A percentile compares a stretch with the other conserved stretches of the same genome.
Conservation (phyloP, 2,888 invertebrate species). For the Cenopis cana region DNA sequence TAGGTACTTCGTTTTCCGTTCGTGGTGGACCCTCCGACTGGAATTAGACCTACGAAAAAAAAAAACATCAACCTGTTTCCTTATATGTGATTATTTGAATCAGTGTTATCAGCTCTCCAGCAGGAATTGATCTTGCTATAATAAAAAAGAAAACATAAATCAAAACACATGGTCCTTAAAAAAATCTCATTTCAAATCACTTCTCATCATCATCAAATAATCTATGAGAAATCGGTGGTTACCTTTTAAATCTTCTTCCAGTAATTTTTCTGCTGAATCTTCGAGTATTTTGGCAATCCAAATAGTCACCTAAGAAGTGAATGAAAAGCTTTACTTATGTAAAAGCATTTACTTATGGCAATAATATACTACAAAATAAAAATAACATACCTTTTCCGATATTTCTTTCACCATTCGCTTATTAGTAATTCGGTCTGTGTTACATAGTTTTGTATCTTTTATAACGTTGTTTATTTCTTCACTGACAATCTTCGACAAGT, state of each 20-base stretch:
- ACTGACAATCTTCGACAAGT: slow-evolving; percentile 58
- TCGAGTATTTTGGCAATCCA: slow-evolving; percentile 71
- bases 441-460: slow-evolving; percentile 47
- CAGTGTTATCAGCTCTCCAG: slow-evolving; percentile 45
- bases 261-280: slow-evolving; percentile 60
- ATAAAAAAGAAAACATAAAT: slow-evolving; percentile 1
- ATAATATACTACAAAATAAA: no score
- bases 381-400: slow-evolving; percentile 59
- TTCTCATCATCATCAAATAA: no score
- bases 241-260: slow-evolving; percentile 72
- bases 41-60: slow-evolving; percentile 9
- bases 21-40: not conserved
- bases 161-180: not conserved
- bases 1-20: no score
- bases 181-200: no score
- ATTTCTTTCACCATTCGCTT: slow-evolving; percentile 59
- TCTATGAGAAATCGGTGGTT: slow-evolving; percentile 16
- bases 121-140: slow-evolving; percentile 16
- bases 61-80: slow-evolving; percentile 39
- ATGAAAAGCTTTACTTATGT: slow-evolving; percentile 2
- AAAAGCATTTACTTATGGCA: no score
- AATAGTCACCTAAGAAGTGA: slow-evolving; percentile 61
- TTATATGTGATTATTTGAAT: slow-evolving; percentile 20
- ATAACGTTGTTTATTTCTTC: slow-evolving; percentile 59
- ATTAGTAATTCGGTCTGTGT: slow-evolving; percentile 45